Evolutionary conservation across 2,797 vertebrate genomes (phyloP), one percentile per base, ranked within the genome.

Genomic region (Lacerta bilineata): DNA sequence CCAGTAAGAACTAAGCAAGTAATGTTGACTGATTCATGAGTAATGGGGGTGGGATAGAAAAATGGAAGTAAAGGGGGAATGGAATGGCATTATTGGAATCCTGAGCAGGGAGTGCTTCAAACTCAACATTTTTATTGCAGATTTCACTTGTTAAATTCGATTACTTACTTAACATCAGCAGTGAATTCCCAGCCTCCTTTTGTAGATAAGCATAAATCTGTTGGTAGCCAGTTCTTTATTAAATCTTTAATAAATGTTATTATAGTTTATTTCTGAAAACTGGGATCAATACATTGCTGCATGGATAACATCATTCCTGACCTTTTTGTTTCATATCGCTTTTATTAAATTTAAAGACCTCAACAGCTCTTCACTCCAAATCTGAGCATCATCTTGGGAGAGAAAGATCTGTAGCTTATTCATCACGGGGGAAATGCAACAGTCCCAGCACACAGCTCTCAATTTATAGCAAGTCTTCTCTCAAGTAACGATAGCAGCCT

Each of bases 211-310:
- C 82, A 91, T 59, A 84, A 1, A 9, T 43, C 72, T 33, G 50
- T 77, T 91, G 43, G 61, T 66, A 93, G n/a, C 18, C 46, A 66
- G 43, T 36, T 5, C 61, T 87, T 95, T 95, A 95, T 93, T 90
- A 93, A 93, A 93, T 91, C 85, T 93, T 93, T 93, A 90, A 93
- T 93, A 95, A 94, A 93, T 87, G 91, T 84, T 5, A 77, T 91
- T 91, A 87, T 68, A 84, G 0, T 11, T 94, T 92, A 91, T 87
- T 80, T 90, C 33, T 90, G n/a, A 91, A 89, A 94, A 46, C 46
- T 91, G 39, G 91, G 86, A 95, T 95, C 93, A 93, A 93, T 94
- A 92, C 55, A 93, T 79, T 43, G 3, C 9, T 82, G 27, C 33
- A 80, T 88, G 87, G 77, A 91, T 87, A 95, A 90, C 0, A 0